Conservation (phyloP, 30 jellyfish, hydroid and myxozoan genomes). For the Mastigias papua region DNA sequence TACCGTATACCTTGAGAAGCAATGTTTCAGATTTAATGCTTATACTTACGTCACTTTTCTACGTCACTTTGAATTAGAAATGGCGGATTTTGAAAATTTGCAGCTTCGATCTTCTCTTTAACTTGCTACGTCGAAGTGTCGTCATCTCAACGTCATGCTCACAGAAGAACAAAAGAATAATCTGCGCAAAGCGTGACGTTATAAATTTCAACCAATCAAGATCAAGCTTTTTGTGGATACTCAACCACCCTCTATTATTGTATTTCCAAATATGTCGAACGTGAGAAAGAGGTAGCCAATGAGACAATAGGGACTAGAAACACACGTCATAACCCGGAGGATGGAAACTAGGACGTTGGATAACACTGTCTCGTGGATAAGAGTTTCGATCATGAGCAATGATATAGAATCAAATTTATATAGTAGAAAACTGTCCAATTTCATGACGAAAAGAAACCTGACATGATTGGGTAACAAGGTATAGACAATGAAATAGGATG, state of each 20-base stretch:
- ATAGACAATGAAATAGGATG: no score
- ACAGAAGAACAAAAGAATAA: constrained; percentile 62
- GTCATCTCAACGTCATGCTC: constrained; percentile 84
- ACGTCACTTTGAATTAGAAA: constrained; percentile 78
- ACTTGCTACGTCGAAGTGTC: constrained; percentile 82
- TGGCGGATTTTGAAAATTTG: constrained; percentile 30
- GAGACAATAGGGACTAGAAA: neutral
- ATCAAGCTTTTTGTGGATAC: constrained; percentile 17
- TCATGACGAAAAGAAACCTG: no score
- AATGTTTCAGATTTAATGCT: constrained; percentile 46
- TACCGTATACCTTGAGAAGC: constrained; percentile 13
- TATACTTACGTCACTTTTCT: constrained; percentile 87
- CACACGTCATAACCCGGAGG: neutral
- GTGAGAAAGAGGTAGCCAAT: constrained; percentile 12
- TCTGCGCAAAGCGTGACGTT: constrained; percentile 84
- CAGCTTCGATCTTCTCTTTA: constrained; percentile 37
- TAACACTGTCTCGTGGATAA: no score
- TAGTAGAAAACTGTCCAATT: no score
- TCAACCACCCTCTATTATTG: neutral
- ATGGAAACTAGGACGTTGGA: neutral
- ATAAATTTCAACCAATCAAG: constrained; percentile 61
- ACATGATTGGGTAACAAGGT: no score
- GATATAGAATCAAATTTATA: no score
- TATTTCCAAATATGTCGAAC: constrained; percentile 52
- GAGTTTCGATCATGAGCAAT: no score